Percentiles rank a stretch among this genome's conserved stretches.
Conservation (phyloP, 2,113 vertebrate species). For the Trogon melanurus region DNA sequence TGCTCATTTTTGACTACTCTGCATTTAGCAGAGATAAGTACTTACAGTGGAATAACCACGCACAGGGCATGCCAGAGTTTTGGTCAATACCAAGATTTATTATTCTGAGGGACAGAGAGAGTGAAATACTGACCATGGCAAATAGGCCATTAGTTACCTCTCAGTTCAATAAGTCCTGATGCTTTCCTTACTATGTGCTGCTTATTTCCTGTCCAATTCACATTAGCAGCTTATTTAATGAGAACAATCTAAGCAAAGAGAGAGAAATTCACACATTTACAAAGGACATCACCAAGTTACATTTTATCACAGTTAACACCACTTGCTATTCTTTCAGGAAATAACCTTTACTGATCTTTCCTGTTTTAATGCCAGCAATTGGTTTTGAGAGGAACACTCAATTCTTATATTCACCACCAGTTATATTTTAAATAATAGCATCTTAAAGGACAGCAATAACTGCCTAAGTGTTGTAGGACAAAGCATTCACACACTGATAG, state of each 20-base stretch:
- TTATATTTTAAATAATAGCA: slow-evolving; percentile 51
- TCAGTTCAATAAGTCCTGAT: slow-evolving; percentile 51
- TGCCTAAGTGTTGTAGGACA: slow-evolving; percentile 21
- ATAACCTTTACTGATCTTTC: slow-evolving; percentile 60
- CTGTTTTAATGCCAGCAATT: slow-evolving; percentile 52
- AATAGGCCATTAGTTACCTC: slow-evolving; percentile 57
- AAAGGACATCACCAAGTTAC: slow-evolving; percentile 34
- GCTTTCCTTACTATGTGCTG: slow-evolving; percentile 42
- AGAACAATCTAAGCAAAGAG: slow-evolving; percentile 50
- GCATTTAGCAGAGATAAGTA: not conserved
- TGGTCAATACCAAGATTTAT: slow-evolving; percentile 56
- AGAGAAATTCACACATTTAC: slow-evolving; percentile 48
- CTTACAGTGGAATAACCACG: not conserved
- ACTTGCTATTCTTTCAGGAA: slow-evolving; percentile 61
- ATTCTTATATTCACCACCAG: not conserved
- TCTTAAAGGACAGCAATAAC: slow-evolving; percentile 49
- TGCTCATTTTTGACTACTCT: not conserved
- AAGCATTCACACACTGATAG: slow-evolving; percentile 12
- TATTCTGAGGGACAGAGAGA: slow-evolving; percentile 19
- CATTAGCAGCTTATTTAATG: slow-evolving; percentile 66
- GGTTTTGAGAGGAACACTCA: slow-evolving; percentile 31
- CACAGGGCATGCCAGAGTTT: not conserved
- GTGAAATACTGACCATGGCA: slow-evolving; percentile 41
- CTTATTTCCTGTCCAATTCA: slow-evolving; percentile 60
- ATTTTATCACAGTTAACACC: slow-evolving; percentile 57